Evolutionary conservation across 2,888 invertebrate genomes (phyloP).

Genomic region (Norana najaformis): DNA sequence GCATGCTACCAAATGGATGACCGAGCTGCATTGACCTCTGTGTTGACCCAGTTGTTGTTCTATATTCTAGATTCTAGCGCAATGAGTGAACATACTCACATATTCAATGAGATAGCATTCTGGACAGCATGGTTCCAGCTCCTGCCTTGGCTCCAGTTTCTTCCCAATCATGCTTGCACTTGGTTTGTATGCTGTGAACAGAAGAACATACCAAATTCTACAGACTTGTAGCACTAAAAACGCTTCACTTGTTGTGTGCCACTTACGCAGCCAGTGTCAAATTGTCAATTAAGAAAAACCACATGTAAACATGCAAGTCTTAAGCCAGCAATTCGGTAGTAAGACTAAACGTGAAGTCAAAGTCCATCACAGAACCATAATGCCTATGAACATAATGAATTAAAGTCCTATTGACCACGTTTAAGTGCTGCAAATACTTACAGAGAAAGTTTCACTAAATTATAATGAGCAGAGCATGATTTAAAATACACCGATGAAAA

Average conservation of each 20-base stretch:
- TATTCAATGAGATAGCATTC: constrained; percentile 36
- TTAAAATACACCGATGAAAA: neutral
- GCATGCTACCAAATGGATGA: neutral
- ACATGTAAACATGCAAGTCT: neutral
- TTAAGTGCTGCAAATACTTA: neutral
- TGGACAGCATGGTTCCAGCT: constrained; percentile 74
- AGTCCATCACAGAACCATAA: neutral
- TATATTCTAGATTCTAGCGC: neutral
- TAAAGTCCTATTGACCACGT: neutral
- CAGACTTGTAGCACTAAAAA: neutral
- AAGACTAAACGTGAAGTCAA: neutral
- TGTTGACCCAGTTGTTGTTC: neutral
- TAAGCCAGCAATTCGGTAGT: neutral
- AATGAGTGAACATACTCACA: constrained; percentile 29
- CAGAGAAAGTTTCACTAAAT: neutral
- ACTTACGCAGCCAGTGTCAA: no score
- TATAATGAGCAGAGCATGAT: neutral
- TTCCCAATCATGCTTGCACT: constrained; percentile 70
- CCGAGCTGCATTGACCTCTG: neutral
- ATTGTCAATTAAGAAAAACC: neutral
- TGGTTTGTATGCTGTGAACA: constrained; percentile 41
- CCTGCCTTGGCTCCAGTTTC: constrained; percentile 84
- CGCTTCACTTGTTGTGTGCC: neutral
- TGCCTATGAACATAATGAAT: neutral
- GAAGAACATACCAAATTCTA: neutral